A percentile compares a stretch with the other conserved stretches of the same genome.
Conservation (phyloP, 2,888 invertebrate genomes). For the Beris morrisii region DNA sequence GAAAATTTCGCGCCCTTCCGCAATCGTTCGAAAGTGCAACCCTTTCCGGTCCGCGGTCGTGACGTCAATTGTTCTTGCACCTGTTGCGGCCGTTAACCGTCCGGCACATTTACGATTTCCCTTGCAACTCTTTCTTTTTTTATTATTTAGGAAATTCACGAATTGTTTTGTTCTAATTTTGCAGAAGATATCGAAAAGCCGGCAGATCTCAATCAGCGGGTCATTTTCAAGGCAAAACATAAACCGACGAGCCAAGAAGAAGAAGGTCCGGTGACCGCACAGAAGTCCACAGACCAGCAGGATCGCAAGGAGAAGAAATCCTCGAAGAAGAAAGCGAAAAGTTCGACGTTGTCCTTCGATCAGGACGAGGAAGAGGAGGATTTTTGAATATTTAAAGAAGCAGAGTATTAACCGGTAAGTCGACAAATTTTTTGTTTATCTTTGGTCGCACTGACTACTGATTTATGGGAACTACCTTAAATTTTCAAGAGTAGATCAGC, state of each 20-base stretch:
- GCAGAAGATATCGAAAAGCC: conserved; percentile 63
- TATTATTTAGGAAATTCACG: not conserved
- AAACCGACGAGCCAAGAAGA: conserved; percentile 27
- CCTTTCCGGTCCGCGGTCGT: no score
- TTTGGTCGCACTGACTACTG: conserved; percentile 10
- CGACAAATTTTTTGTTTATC: conserved; percentile 16
- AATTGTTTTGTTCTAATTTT: conserved; percentile 36
- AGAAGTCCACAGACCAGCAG: conserved; percentile 9
- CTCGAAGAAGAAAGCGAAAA: conserved; percentile 43
- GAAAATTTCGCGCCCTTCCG: not conserved
- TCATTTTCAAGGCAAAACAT: conserved; percentile 60
- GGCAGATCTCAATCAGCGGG: conserved; percentile 63
- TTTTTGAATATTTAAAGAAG: conserved; percentile 17
- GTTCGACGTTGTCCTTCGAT: conserved; percentile 56
- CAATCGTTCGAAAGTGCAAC: not conserved
- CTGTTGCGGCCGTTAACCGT: not conserved
- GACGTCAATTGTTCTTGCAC: not conserved
- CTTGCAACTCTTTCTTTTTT: no score
- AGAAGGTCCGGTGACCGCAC: conserved; percentile 5
- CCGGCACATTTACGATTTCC: no score
- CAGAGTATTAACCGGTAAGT: conserved; percentile 8
- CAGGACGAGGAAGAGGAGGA: conserved; percentile 57
- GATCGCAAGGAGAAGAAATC: conserved; percentile 40
- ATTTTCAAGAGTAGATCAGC: no score
- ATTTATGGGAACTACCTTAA: no score